Evolutionary conservation across 2,797 vertebrate species (phyloP).

Genomic region (Miichthys miiuy): DNA sequence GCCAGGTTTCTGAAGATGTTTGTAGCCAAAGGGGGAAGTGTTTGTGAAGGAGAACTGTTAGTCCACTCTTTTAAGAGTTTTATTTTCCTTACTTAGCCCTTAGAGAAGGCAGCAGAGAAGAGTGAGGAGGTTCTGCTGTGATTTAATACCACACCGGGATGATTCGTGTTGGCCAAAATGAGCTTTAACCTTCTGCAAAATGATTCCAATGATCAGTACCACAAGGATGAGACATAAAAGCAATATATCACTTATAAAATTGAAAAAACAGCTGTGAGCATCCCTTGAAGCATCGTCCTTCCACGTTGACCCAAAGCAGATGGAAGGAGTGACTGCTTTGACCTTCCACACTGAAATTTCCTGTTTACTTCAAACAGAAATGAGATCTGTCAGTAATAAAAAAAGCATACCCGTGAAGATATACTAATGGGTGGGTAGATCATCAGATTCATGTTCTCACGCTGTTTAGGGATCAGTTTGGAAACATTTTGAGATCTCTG

Average conservation of each 20-base stretch:
- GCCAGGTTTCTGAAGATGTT: conserved; percentile 52
- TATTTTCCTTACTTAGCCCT: conserved; percentile 15
- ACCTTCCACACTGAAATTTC: neutral
- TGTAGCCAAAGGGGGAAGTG: conserved; percentile 27
- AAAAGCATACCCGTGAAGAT: neutral
- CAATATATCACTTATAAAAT: neutral
- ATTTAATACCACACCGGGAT: neutral
- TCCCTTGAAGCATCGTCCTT: neutral
- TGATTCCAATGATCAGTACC: neutral
- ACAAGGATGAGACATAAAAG: neutral
- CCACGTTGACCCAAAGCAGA: neutral
- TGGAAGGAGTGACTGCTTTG: neutral
- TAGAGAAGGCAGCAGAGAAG: neutral
- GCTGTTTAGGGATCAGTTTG: neutral
- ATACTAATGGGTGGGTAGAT: neutral
- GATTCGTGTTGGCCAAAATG: conserved; percentile 3
- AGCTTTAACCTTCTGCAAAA: neutral
- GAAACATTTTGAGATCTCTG: neutral
- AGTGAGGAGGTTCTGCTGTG: neutral
- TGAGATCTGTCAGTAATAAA: neutral
- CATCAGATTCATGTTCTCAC: neutral
- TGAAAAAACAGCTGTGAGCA: neutral
- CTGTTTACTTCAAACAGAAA: neutral
- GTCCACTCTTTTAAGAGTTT: conserved; percentile 17
- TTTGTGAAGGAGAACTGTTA: conserved; percentile 20